phyloP scores from a whole-genome alignment of 2,888 invertebrate species.

The Dynastes tityus region DNA sequence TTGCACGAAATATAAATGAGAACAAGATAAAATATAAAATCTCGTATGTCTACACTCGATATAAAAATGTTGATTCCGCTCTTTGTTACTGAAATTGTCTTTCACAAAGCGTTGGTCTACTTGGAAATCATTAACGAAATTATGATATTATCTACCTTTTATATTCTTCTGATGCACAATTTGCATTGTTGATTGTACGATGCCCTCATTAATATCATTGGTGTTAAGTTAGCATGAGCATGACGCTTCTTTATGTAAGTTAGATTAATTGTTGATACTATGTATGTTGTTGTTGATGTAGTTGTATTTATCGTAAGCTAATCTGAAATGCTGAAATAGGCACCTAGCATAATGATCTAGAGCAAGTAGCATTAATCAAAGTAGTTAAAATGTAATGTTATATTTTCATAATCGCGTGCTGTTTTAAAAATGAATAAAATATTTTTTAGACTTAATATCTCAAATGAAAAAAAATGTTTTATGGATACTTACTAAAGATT shows the following conservation, averaged over 20 bases:
- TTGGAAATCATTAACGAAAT: background rate
- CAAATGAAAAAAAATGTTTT: background rate
- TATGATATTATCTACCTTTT: background rate
- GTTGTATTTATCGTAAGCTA: background rate
- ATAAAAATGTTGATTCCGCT: too few relatives aligned
- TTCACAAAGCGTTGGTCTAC: too few relatives aligned
- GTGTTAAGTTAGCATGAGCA: slow-evolving; percentile 37
- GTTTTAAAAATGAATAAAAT: too few relatives aligned
- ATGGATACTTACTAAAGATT: background rate
- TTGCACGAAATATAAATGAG: too few relatives aligned
- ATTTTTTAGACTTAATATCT: background rate
- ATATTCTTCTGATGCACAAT: slow-evolving; percentile 26
- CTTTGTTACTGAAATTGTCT: too few relatives aligned
- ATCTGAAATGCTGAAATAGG: background rate
- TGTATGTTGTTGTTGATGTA: slow-evolving; percentile 18
- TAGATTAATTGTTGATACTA: slow-evolving; percentile 5
- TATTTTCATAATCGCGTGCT: too few relatives aligned
- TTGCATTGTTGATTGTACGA: slow-evolving; percentile 24
- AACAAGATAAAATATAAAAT: too few relatives aligned
- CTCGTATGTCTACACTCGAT: too few relatives aligned
- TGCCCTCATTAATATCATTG: slow-evolving; percentile 37
- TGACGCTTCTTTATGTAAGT: slow-evolving; percentile 21
- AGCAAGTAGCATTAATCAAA: background rate
- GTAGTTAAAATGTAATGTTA: too few relatives aligned
- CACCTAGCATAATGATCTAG: slow-evolving; percentile 34